A percentile compares a stretch with the other conserved stretches of the same genome.
Evolutionary conservation across 2,888 invertebrate species (phyloP).

Genomic region (Seladonia tumulorum): DNA sequence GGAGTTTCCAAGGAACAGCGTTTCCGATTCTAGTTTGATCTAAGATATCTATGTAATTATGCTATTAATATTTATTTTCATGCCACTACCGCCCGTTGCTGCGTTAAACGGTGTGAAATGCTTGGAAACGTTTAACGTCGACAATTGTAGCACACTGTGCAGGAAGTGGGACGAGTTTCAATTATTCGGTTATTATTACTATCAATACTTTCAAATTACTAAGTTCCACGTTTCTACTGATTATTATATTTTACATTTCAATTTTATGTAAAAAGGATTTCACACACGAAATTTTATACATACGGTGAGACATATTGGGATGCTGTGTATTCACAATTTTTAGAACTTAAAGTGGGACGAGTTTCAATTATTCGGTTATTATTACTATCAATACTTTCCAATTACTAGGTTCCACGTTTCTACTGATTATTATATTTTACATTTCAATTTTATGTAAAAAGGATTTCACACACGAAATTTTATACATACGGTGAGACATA

Average conservation of each 20-base stretch:
- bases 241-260: neutral
- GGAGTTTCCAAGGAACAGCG: slow-evolving; percentile 37
- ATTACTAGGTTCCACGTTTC: too few relatives aligned
- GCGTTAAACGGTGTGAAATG: neutral
- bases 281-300: neutral
- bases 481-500: too few relatives aligned
- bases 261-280: neutral
- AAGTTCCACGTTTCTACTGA: neutral
- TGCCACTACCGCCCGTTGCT: neutral
- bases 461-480: too few relatives aligned
- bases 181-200: neutral
- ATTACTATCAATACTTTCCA: too few relatives aligned
- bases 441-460: too few relatives aligned
- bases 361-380: too few relatives aligned
- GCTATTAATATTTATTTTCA: slow-evolving; percentile 43
- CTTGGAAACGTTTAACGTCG: neutral
- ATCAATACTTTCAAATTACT: neutral
- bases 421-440: too few relatives aligned
- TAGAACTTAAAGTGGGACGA: too few relatives aligned
- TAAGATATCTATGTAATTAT: slow-evolving; percentile 45
- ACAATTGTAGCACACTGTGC: neutral
- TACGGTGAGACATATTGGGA: too few relatives aligned
- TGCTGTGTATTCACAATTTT: too few relatives aligned
- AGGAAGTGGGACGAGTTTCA: neutral
- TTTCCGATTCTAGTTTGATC: slow-evolving; percentile 40